Percentiles rank a stretch among this genome's conserved stretches.
Evolutionary conservation across 1,140 invertebrate genomes (phyloP).

Genomic region (Euura lappo): DNA sequence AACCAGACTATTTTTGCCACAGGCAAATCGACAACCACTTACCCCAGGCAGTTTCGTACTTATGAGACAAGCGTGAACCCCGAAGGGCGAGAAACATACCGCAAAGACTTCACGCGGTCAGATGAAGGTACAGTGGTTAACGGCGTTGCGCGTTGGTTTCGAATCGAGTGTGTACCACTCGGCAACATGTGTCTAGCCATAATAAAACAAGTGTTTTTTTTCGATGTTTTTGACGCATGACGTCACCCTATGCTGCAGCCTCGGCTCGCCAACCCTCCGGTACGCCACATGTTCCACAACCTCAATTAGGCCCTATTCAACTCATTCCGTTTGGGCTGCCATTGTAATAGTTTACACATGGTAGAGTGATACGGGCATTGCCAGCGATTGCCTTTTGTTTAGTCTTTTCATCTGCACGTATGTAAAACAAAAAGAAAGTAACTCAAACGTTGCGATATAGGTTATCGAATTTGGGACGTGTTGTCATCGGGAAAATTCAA

Average conservation of each 20-base stretch:
- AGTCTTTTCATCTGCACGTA: not conserved
- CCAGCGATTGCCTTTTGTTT: not conserved
- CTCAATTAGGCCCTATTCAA: slow-evolving; percentile 7
- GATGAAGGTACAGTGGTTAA: not conserved
- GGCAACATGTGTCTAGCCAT: not conserved
- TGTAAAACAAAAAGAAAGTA: not conserved
- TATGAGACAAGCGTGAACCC: too few relatives aligned
- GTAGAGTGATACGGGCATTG: not conserved
- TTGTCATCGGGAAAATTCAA: too few relatives aligned
- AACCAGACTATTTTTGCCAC: too few relatives aligned
- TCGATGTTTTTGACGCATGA: not conserved
- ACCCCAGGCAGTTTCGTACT: too few relatives aligned
- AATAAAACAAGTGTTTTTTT: slow-evolving; percentile 4
- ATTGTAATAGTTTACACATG: slow-evolving; percentile 4
- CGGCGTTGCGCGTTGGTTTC: not conserved
- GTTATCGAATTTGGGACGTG: too few relatives aligned
- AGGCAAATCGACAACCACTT: too few relatives aligned
- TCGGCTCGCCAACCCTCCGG: not conserved
- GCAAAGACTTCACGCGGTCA: not conserved
- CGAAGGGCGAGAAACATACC: too few relatives aligned
- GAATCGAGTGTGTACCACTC: not conserved
- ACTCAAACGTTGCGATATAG: not conserved
- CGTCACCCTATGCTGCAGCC: not conserved
- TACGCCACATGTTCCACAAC: slow-evolving; percentile 6
- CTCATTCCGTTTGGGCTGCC: not conserved